phyloP scores from a whole-genome alignment of 2,888 invertebrate species.

The Hyppa rectilinea region DNA sequence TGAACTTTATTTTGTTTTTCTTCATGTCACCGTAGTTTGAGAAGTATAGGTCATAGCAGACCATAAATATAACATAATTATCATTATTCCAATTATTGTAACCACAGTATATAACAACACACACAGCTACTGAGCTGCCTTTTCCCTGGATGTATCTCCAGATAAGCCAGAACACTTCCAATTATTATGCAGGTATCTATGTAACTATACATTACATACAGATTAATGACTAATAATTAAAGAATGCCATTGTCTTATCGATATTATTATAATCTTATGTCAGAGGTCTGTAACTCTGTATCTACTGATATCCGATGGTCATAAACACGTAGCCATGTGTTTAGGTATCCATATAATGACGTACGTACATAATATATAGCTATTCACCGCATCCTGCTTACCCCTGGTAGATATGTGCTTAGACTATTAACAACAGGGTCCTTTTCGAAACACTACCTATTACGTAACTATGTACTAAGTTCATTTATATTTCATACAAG shows the following conservation, averaged over 20 bases:
- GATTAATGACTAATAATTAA: neutral
- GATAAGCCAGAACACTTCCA: neutral
- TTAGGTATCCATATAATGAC: neutral
- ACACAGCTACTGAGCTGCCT: neutral
- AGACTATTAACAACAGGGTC: too few relatives aligned
- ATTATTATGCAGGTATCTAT: too few relatives aligned
- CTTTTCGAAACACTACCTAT: neutral
- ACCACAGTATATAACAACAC: neutral
- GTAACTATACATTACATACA: neutral
- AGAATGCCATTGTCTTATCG: constrained; percentile 13
- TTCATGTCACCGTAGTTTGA: neutral
- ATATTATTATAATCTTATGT: constrained; percentile 13
- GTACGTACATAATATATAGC: neutral
- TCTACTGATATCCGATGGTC: neutral
- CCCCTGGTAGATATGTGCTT: too few relatives aligned
- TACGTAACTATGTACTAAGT: neutral
- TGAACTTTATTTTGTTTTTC: constrained; percentile 9
- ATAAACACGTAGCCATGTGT: neutral
- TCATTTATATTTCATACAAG: neutral
- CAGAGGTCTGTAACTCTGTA: constrained; percentile 22
- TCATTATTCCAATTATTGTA: neutral
- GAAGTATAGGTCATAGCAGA: too few relatives aligned
- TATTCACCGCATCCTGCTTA: neutral
- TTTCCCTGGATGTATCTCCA: neutral
- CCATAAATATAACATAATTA: neutral